Evolutionary conservation across 2,888 invertebrate genomes (phyloP), one percentile per base, ranked within the genome.

Genomic region (Melanargia galathea): DNA sequence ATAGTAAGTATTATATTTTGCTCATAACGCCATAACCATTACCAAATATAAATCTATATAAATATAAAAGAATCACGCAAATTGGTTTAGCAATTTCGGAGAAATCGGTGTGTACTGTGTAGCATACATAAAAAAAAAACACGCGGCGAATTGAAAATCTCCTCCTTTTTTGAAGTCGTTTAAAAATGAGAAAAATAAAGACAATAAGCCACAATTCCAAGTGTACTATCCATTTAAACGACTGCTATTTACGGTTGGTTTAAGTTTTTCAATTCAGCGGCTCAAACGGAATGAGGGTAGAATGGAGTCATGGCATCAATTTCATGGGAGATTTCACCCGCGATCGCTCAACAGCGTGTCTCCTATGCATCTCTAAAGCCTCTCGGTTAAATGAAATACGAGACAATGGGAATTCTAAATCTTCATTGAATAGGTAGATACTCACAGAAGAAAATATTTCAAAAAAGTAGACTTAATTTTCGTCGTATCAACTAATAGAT

Each of bases 311-410:
- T 75, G 73, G 79, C 86, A 82, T 87, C 88, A 88, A 89, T 88
- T 89, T 87, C 84, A 88, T 86, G 85, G 82, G 78, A 86, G 86
- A 87, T 87, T 87, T 87, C 81, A 80, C 80, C 82, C 75, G 76
- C 80, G 77, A 78, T 78, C 75, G 76, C 70, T 66, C 71, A 75
- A 74, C 75, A 76, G 75, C 72, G 63, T 65, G 59, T 62, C 67
- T 69, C 65, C 55, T 70, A 65, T 65, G 68, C 70, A 71, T 73
- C 70, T 72, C 61, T 71, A 71, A 72, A 71, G 71, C 73, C 70
- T 73, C 73, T 74, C 68, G 70, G 65, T 49, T 30, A 30, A 18
- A 20, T 35, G 8, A 16, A 43, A 11, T 43, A 43, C 18, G 8
- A 18, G 18, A 18, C 16, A 13, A 4, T 40, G 18, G 40, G 6